Base-by-base conservation (phyloP, 2,888 invertebrate species). In the Tetrapedia diversipes region DNA sequence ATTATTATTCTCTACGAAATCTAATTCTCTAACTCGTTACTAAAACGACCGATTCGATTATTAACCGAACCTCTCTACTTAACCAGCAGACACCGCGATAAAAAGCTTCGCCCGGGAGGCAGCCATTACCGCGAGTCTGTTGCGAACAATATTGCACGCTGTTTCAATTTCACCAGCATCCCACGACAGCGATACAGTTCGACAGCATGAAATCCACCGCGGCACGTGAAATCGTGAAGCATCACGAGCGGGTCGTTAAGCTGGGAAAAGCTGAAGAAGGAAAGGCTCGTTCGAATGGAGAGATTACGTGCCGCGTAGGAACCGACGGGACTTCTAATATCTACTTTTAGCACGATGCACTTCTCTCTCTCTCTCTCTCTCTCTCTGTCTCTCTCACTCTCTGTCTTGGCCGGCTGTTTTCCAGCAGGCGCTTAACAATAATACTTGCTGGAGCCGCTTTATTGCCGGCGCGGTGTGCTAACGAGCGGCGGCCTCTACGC, bases 391-490 rank as follows among this genome's bases (percentile, higher is more conserved):
- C 32, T 32, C 32, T 32, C 45, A 77, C 79, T 39, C 56, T 57
- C 43, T 57, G 70, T 51, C 51, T 39, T 39, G 27, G 60, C 39
- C 39, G 57, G 66, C 69, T 67, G 56, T 75, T 75, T 63, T 67
- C 67, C 69, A 67, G 53, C 59, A 57, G 70, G 69, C 81, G 83
- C 81, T 85, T 81, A 81, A 83, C 82, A 86, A 86, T 83, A 86
- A 85, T 86, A 87, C 85, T 82, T 82, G 86, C 82, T 53, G 79
- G 60, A 69, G 77, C 82, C 77, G 67, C 83, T 80, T 80, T 79
- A 82, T 78, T 83, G 80, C 76, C 70, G 66, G 77, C 74, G 72
- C 76, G 75, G 66, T 73, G 68, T 77, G 77, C 84, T 86, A 87
- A 87, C 87, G 83, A 86, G 85, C 82, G 72, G 75, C 75, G 76